These are phyloP conservation scores for Paragorgia papillata DNA, from an alignment of 92 coral and sea anemone genomes.

Conservation along the genomic window DNA sequence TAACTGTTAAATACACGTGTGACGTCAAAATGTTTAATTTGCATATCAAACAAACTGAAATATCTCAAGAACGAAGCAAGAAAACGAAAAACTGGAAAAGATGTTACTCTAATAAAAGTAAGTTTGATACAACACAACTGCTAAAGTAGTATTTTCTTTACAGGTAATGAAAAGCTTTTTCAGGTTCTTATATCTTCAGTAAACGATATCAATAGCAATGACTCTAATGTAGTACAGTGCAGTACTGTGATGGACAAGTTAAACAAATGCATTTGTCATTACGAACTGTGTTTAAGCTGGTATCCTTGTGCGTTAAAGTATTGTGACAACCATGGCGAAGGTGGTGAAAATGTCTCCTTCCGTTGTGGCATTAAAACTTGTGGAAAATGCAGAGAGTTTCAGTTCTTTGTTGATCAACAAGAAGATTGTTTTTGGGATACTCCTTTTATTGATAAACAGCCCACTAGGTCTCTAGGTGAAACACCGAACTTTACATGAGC, in stretches of 20 bases:
- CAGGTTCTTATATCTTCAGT: conserved; percentile 25
- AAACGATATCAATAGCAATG: conserved; percentile 14
- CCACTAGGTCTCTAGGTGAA: too few species aligned
- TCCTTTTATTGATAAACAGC: neutral
- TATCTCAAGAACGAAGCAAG: too few species aligned
- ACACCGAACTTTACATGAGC: too few species aligned
- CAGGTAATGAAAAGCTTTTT: conserved; percentile 19
- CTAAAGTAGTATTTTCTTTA: neutral
- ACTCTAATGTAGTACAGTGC: conserved; percentile 1
- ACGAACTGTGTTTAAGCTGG: conserved; percentile 85
- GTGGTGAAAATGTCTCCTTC: conserved; percentile 52
- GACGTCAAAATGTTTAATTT: too few species aligned
- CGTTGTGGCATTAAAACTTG: conserved; percentile 98
- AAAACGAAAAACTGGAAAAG: too few species aligned
- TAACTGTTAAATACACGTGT: too few species aligned
- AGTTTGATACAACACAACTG: too few species aligned
- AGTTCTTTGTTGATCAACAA: conserved; percentile 71
- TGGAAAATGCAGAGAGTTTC: conserved; percentile 88
- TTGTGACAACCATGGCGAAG: conserved; percentile 71
- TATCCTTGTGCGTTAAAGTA: conserved; percentile 91
- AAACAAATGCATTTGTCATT: conserved; percentile 70
- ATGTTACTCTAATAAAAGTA: too few species aligned
- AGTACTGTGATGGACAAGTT: conserved; percentile 14
- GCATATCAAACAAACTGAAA: too few species aligned
- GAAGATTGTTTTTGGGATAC: conserved; percentile 89